Evolutionary conservation across 2,113 vertebrate species (phyloP).

Genomic region (Natator depressus): DNA sequence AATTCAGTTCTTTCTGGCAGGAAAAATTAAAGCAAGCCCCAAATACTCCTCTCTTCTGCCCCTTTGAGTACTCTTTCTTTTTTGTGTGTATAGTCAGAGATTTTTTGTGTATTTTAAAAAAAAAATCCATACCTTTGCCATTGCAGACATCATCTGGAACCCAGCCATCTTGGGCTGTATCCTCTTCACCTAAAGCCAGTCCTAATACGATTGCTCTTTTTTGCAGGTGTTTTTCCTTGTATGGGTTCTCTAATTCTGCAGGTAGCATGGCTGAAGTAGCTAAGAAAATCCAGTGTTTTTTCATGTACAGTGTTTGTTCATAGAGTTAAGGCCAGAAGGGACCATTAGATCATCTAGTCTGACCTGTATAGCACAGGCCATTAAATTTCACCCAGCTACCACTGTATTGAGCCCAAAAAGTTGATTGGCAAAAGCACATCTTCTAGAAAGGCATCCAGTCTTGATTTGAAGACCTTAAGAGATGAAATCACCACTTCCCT

Average conservation of each 20-base stretch:
- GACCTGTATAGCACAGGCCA: not conserved
- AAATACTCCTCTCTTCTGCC: not conserved
- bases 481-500: not conserved
- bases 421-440: no score
- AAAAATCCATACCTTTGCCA: not conserved
- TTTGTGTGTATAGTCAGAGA: not conserved
- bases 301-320: not conserved
- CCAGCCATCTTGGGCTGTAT: not conserved
- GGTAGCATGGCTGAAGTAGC: not conserved
- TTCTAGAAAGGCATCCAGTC: no score
- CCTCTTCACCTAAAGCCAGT: not conserved
- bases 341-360: not conserved
- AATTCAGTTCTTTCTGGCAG: not conserved
- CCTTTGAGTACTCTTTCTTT: not conserved
- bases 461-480: no score
- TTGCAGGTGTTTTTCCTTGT: not conserved
- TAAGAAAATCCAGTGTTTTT: not conserved
- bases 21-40: not conserved
- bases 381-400: no score
- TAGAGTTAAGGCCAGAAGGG: not conserved
- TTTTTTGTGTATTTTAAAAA: not conserved
- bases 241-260: not conserved
- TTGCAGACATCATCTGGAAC: not conserved
- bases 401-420: no score
- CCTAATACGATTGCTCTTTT: not conserved